Conservation (phyloP, 2,113 vertebrate genomes). For the Terrapene triunguis region DNA sequence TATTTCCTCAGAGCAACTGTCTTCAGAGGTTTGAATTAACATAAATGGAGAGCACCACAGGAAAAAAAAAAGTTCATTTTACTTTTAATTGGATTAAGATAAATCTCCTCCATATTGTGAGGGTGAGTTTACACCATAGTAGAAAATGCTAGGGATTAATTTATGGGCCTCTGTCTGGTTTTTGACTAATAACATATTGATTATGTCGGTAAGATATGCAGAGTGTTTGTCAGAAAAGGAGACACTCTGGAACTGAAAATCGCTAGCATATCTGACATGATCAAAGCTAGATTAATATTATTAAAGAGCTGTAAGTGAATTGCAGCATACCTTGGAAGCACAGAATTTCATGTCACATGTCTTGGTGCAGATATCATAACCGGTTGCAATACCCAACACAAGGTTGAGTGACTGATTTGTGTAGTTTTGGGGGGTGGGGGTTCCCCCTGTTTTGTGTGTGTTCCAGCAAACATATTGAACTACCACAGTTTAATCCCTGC, state of each 20-base stretch:
- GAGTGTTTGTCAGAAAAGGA: constrained; percentile 84
- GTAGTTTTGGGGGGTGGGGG: background rate
- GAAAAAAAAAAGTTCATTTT: constrained; percentile 76
- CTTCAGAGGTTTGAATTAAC: constrained; percentile 73
- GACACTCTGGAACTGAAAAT: constrained; percentile 82
- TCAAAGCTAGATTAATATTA: constrained; percentile 79
- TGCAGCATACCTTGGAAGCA: constrained; percentile 30
- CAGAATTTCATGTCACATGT: constrained; percentile 33
- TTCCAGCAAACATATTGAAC: constrained; percentile 82
- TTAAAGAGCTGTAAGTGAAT: constrained; percentile 54
- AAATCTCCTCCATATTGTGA: constrained; percentile 66
- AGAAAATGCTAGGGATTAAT: constrained; percentile 87
- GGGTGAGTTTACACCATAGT: constrained; percentile 73
- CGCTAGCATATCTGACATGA: constrained; percentile 79
- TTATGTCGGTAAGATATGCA: constrained; percentile 89
- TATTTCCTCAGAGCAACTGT: constrained; percentile 71
- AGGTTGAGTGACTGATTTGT: constrained; percentile 68
- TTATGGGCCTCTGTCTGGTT: constrained; percentile 85
- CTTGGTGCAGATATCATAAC: constrained; percentile 31
- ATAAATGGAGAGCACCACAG: constrained; percentile 50
- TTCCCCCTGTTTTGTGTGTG: constrained; percentile 35
- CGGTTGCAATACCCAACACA: background rate
- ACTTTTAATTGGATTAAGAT: constrained; percentile 82
- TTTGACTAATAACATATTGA: constrained; percentile 98
- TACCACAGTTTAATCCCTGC: constrained; percentile 77